Base-by-base conservation (phyloP, 2,888 invertebrate species). In the Rhogogaster chlorosoma region DNA sequence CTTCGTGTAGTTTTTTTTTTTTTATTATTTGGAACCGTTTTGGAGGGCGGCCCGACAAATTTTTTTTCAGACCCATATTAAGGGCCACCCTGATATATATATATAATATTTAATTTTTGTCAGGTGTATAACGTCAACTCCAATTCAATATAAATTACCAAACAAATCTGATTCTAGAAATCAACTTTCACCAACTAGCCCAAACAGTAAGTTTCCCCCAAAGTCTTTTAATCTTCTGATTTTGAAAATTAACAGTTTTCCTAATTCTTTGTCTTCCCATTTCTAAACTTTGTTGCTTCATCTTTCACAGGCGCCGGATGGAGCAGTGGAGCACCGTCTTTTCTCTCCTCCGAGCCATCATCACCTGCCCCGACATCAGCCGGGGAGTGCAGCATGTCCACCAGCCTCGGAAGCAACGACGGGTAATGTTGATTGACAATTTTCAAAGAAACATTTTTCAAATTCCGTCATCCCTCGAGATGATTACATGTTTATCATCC, bases 251-350 rank as follows among this genome's bases (percentile, higher is more conserved):
- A 45, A 36, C 7, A 22, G 22, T 53, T 2, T 45, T 45, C n/a
- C 10, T 12, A 38, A 64, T 15, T 12, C 15, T 38, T 36, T 12
- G 15, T 7, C 32, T 1, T 4, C 2, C 29, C 26, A 67, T 32
- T 67, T 80, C n/a, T 32, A 67, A 75, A 86, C 36, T 88, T 87
- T 88, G 86, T 88, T 57, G 53, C 86, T 86, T 82, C 61, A 75
- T 84, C 67, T 64, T 84, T 53, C 84, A 84, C 93, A 92, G 97
- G 97, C 87, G 90, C 94, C 70, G 94, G 94, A 26, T 98, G 97
- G 97, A 97, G 93, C 78, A 93, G 97, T 92, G 97, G 97, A 3
- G 97, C 98, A 7, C 97, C 97, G 0, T 98, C 98, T 84, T 96
- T 97, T 82, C 95, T 97, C 84, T 98, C 93, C 0, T 93, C 98